These are phyloP conservation scores for Zoanthus solanderi DNA, from an alignment of 92 coral and sea anemone genomes.

Conservation along the genomic window DNA sequence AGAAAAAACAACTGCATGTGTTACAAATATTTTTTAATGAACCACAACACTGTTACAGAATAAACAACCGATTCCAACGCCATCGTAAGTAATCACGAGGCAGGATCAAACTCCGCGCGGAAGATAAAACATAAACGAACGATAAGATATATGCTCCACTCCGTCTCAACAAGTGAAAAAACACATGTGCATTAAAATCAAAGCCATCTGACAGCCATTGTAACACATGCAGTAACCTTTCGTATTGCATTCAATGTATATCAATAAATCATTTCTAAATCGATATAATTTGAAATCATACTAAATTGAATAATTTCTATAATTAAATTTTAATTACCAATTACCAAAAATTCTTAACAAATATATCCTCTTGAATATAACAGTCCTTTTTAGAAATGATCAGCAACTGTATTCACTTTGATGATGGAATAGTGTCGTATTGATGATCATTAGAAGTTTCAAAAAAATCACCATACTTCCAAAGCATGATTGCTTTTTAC, in stretches of 20 bases:
- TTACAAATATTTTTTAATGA: neutral
- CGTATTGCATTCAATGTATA: neutral
- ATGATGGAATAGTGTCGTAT: too few relatives aligned
- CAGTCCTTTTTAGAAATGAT: neutral
- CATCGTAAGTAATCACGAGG: too few relatives aligned
- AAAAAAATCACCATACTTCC: neutral
- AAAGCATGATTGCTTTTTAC: neutral
- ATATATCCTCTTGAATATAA: neutral
- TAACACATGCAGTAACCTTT: slow-evolving; percentile 26
- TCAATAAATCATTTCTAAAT: slow-evolving; percentile 20
- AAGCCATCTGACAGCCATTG: neutral
- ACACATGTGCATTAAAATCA: too few relatives aligned
- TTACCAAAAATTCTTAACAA: neutral
- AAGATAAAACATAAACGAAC: neutral
- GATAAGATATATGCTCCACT: neutral
- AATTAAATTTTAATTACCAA: slow-evolving; percentile 3
- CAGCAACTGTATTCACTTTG: neutral
- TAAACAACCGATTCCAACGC: too few relatives aligned
- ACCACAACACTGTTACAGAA: too few relatives aligned
- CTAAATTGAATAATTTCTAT: slow-evolving; percentile 31
- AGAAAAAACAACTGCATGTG: slow-evolving; percentile 35
- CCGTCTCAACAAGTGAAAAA: too few relatives aligned
- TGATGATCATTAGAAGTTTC: too few relatives aligned
- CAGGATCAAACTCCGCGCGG: neutral
- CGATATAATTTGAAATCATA: slow-evolving; percentile 29